A percentile compares a stretch with the other conserved stretches of the same genome.
phyloP scores from a whole-genome alignment of 2,797 vertebrate genomes.

The Hypotaenidia okinawae region DNA sequence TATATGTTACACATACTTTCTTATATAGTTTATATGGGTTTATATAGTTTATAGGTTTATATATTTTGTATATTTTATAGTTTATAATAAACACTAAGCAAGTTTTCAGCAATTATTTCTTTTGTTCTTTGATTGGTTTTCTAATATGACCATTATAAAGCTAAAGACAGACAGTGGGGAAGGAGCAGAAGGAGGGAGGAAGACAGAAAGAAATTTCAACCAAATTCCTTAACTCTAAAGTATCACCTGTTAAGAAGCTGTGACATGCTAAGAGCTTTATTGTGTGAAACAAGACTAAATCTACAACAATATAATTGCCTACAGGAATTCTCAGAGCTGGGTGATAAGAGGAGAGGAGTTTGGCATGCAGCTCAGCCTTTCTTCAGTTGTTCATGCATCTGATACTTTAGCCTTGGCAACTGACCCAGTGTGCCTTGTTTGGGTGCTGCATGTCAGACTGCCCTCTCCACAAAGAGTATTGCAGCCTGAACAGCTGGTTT shows the following conservation, averaged over 20 bases:
- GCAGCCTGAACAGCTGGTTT: not conserved
- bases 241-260: not conserved
- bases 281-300: not conserved
- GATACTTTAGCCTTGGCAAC: not conserved
- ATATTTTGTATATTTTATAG: no score
- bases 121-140: not conserved
- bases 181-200: not conserved
- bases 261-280: not conserved
- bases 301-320: not conserved
- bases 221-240: not conserved
- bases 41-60: no score
- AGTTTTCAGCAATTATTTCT: not conserved
- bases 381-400: not conserved
- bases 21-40: no score
- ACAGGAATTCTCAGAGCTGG: not conserved
- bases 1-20: not conserved
- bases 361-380: not conserved
- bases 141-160: not conserved
- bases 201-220: not conserved
- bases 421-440: accelerated
- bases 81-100: not conserved
- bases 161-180: not conserved
- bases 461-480: accelerated
- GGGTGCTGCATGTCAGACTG: not conserved
- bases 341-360: not conserved